Evolutionary conservation across 2,797 vertebrate genomes (phyloP).

Genomic region (Setipinna tenuifilis): DNA sequence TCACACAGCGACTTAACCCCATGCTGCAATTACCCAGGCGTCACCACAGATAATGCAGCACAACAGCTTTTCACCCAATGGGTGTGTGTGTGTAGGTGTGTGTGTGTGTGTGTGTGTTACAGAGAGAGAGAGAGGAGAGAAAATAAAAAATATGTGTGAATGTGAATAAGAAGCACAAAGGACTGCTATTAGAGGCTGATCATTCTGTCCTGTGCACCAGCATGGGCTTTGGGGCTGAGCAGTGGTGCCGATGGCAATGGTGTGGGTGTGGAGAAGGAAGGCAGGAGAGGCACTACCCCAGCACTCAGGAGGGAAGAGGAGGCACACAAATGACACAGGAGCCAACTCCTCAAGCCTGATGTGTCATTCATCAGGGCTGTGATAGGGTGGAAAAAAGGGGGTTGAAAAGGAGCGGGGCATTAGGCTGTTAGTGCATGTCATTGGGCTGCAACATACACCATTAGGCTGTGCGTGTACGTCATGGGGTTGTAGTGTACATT

Average conservation of each 20-base stretch:
- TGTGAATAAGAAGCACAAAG: not conserved
- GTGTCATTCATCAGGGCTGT: not conserved
- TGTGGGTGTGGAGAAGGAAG: not conserved
- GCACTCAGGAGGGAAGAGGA: not conserved
- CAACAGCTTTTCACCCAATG: not conserved
- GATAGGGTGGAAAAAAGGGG: no score
- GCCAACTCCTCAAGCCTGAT: not conserved
- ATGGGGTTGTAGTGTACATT: no score
- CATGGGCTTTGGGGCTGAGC: not conserved
- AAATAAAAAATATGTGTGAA: no score
- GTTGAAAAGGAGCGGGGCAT: no score
- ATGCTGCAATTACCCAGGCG: not conserved
- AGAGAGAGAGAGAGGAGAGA: no score
- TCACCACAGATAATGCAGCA: not conserved
- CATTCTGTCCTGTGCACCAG: not conserved
- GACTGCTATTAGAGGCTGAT: not conserved
- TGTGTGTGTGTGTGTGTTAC: slow-evolving; percentile 22
- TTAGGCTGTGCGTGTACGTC: no score
- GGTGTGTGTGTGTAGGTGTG: slow-evolving; percentile 31
- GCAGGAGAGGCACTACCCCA: not conserved
- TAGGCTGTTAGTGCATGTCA: no score
- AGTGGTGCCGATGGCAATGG: not conserved
- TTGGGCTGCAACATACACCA: no score
- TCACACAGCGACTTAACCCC: not conserved
- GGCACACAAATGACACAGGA: not conserved